A percentile compares a stretch with the other conserved stretches of the same genome.
Conservation (phyloP, 2,888 invertebrate species). For the Eudemis profundana region DNA sequence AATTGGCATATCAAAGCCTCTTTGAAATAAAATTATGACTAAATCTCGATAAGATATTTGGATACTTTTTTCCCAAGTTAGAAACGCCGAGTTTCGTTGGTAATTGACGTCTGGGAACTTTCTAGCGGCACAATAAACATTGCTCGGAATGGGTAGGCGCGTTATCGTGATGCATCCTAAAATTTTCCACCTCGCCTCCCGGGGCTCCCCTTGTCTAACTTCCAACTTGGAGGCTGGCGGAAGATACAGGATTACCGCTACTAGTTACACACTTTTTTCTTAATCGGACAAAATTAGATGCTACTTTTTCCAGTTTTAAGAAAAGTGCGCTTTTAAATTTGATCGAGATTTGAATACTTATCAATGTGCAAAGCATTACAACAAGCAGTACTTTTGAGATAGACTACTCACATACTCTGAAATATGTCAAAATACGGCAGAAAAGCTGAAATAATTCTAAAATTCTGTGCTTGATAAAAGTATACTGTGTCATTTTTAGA, state of each 20-base stretch:
- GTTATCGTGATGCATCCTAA: slow-evolving; percentile 62
- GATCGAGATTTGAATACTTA: too few relatives aligned
- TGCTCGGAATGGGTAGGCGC: slow-evolving; percentile 31
- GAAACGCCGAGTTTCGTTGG: slow-evolving; percentile 18
- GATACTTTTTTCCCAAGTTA: slow-evolving; percentile 15
- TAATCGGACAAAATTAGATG: too few relatives aligned
- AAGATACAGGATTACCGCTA: slow-evolving; percentile 23
- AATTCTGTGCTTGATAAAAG: neutral
- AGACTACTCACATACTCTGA: neutral
- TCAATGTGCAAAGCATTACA: too few relatives aligned
- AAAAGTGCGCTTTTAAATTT: too few relatives aligned
- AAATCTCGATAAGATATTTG: slow-evolving; percentile 20
- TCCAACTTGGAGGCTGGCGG: slow-evolving; percentile 33
- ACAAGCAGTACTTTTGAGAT: neutral
- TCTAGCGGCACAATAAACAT: slow-evolving; percentile 41
- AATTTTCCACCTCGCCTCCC: slow-evolving; percentile 57
- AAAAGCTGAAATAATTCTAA: too few relatives aligned
- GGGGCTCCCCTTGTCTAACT: slow-evolving; percentile 53
- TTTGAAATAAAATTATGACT: slow-evolving; percentile 13
- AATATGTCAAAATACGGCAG: neutral
- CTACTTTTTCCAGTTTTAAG: neutral
- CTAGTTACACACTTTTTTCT: too few relatives aligned
- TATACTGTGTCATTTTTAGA: neutral
- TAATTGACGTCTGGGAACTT: slow-evolving; percentile 40
- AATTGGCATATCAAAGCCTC: neutral